phyloP scores from a whole-genome alignment of 2,113 vertebrate genomes.

The Psophia crepitans region DNA sequence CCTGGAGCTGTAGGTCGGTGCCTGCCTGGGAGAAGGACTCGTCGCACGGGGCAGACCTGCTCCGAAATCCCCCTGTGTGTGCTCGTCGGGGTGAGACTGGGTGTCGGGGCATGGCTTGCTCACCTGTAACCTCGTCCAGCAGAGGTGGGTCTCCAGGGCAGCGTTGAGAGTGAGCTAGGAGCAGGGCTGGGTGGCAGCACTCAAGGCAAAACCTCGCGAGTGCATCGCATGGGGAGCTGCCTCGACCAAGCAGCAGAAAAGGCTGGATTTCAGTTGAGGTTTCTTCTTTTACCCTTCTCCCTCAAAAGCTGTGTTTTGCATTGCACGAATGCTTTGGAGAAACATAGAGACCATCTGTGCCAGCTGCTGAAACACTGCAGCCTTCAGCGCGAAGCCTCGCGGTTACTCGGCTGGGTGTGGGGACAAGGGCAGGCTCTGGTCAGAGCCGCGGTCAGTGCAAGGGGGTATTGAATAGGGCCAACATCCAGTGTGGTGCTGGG shows the following conservation, averaged over 20 bases:
- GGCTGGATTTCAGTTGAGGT: neutral
- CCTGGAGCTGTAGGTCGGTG: neutral
- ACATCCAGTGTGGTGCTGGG: neutral
- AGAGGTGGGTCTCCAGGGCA: no score
- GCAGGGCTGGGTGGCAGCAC: neutral
- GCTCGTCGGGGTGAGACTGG: neutral
- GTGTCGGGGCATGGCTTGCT: neutral
- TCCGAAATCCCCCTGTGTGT: fast-evolving
- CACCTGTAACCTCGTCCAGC: fast-evolving
- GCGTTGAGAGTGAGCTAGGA: neutral
- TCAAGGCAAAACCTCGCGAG: fast-evolving
- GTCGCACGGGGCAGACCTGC: neutral
- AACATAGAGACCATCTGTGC: fast-evolving
- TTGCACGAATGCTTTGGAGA: neutral
- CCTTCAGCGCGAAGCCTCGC: neutral
- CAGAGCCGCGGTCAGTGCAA: fast-evolving
- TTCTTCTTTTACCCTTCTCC: neutral
- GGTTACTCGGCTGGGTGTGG: fast-evolving
- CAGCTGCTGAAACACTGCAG: neutral
- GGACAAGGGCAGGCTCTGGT: neutral
- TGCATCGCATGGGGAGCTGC: fast-evolving
- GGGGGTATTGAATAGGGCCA: neutral
- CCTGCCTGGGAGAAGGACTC: fast-evolving
- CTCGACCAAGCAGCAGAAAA: neutral
- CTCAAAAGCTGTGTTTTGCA: neutral